Evolutionary conservation across 2,797 vertebrate genomes (phyloP).

Genomic region (Microctenopoma lineatum): DNA sequence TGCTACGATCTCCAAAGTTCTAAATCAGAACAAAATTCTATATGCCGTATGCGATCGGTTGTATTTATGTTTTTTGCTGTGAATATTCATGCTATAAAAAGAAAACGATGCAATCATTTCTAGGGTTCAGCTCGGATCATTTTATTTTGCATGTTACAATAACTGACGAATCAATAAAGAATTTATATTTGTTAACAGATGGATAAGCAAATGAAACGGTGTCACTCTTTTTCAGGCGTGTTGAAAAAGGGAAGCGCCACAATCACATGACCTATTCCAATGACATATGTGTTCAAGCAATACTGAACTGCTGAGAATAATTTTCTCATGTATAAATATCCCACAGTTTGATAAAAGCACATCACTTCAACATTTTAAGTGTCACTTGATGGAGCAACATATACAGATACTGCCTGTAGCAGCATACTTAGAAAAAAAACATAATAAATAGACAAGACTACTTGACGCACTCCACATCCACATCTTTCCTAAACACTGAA

Average conservation of each 20-base stretch:
- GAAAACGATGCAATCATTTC: conserved; percentile 23
- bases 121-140: conserved; percentile 56
- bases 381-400: conserved; percentile 57
- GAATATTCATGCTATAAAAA: conserved; percentile 30
- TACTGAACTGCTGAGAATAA: conserved; percentile 35
- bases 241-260: conserved; percentile 42
- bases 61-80: conserved; percentile 50
- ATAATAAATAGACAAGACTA: conserved; percentile 64
- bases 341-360: conserved; percentile 49
- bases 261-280: conserved; percentile 48
- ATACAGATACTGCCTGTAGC: conserved; percentile 66
- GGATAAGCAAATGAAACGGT: conserved; percentile 42
- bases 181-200: conserved; percentile 77
- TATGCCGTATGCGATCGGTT: conserved; percentile 29
- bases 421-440: conserved; percentile 48
- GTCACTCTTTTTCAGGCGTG: conserved; percentile 41
- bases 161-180: conserved; percentile 71
- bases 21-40: conserved; percentile 21
- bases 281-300: conserved; percentile 30
- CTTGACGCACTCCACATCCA: conserved; percentile 59
- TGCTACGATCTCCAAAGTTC: conserved; percentile 45
- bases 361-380: conserved; percentile 41
- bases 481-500: conserved; percentile 41
- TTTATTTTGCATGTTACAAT: conserved; percentile 78
- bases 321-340: conserved; percentile 48